Evolutionary conservation across 1,140 invertebrate genomes (phyloP).

Genomic region (Dryas iulia): DNA sequence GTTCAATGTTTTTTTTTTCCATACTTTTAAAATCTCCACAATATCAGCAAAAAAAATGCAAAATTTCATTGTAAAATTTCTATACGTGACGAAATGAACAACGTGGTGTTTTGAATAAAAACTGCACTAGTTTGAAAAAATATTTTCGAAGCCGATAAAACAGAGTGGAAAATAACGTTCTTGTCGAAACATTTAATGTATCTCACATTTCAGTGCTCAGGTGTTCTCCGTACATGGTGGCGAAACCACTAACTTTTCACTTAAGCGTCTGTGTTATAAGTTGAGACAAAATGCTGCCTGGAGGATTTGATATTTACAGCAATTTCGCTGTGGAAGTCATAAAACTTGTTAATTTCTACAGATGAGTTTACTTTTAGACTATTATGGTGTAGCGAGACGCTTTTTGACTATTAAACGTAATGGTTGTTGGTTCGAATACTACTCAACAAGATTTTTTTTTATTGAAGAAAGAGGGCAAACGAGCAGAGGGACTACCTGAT

Average conservation of each 20-base stretch:
- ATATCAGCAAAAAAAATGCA: not conserved
- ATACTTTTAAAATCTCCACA: not conserved
- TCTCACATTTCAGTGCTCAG: conserved; percentile 23
- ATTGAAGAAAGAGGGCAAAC: too few species aligned
- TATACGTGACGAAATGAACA: not conserved
- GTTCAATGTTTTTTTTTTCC: too few species aligned
- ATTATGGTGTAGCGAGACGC: not conserved
- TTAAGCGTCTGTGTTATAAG: conserved; percentile 13
- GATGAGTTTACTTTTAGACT: not conserved
- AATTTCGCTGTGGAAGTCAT: not conserved
- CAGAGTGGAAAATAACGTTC: conserved; percentile 10
- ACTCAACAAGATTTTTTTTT: too few species aligned
- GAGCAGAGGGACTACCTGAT: too few species aligned
- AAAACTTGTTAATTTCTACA: not conserved
- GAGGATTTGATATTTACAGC: conserved; percentile 6
- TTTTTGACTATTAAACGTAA: too few species aligned
- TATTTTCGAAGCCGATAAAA: not conserved
- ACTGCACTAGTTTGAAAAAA: not conserved
- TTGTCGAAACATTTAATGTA: conserved; percentile 13
- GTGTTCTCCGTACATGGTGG: conserved; percentile 4
- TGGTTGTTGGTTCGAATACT: too few species aligned
- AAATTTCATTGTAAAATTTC: not conserved
- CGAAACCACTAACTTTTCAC: conserved; percentile 13
- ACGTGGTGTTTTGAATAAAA: not conserved
- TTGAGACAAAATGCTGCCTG: conserved; percentile 5